Conservation (phyloP, 2,113 vertebrate species). For the Marmota flaviventris region DNA sequence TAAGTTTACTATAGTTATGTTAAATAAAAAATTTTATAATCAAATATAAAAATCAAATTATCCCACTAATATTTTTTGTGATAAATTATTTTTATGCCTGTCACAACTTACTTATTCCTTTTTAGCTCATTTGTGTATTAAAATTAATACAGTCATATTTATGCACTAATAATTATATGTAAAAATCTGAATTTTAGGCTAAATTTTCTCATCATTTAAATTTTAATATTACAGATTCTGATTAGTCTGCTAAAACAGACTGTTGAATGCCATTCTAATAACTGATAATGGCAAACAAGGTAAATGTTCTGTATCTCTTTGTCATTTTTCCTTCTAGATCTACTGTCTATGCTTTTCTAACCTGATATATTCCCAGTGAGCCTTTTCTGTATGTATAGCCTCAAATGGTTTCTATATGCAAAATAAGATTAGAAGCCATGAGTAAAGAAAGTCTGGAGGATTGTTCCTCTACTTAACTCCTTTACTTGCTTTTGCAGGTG, state of each 20-base stretch:
- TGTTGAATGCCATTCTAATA: background rate
- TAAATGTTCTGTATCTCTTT: background rate
- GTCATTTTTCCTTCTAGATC: background rate
- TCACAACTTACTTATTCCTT: background rate
- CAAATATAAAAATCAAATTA: background rate
- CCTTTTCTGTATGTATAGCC: background rate
- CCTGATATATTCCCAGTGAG: background rate
- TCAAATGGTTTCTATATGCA: background rate
- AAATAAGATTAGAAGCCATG: background rate
- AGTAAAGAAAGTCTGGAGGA: background rate
- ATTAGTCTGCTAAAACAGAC: background rate
- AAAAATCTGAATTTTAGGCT: background rate
- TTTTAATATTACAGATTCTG: background rate
- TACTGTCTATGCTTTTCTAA: background rate
- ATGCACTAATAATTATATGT: background rate
- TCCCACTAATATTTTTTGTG: background rate
- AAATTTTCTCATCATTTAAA: background rate
- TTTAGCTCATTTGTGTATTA: background rate
- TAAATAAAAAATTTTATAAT: background rate
- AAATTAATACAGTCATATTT: background rate
- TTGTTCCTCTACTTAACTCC: rapidly evolving
- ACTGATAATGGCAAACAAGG: background rate
- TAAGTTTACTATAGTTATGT: background rate
- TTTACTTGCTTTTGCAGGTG: background rate
- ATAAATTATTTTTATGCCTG: background rate